Evolutionary conservation across 1,140 invertebrate species (phyloP).

Genomic region (Leucophenga varia): DNA sequence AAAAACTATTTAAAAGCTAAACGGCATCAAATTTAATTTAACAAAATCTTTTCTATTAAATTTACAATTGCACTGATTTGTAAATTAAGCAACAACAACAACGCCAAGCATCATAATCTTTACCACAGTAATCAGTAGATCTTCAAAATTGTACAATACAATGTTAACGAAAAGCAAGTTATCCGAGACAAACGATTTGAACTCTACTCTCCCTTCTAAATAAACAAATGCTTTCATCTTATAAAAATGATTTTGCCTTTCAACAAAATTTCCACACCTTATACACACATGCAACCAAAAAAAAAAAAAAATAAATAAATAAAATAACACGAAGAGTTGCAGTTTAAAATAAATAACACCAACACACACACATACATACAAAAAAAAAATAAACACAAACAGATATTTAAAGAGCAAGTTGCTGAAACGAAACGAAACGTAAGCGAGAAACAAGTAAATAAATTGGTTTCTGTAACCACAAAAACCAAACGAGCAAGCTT

Average conservation of each 20-base stretch:
- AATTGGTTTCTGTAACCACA: conserved; percentile 56
- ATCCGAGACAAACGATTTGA: no score
- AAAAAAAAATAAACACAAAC: background rate
- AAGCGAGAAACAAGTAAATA: conserved; percentile 34
- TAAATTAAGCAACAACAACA: no score
- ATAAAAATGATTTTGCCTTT: conserved; percentile 44
- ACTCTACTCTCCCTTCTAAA: no score
- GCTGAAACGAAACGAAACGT: background rate
- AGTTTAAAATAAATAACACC: conserved; percentile 50
- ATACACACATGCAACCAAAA: conserved; percentile 11
- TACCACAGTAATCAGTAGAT: no score
- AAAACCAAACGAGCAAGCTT: conserved; percentile 34
- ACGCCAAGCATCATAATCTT: no score
- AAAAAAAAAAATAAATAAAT: conserved; percentile 2
- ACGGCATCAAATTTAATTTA: no score
- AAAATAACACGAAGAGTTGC: conserved; percentile 15
- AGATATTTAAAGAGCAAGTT: background rate
- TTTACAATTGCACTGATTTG: no score
- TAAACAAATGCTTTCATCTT: no score
- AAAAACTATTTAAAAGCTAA: no score
- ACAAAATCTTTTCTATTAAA: no score
- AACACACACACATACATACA: conserved; percentile 11
- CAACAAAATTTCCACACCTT: conserved; percentile 29
- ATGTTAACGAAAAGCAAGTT: no score
- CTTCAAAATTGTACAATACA: no score